Evolutionary conservation across 1,140 invertebrate species (phyloP), one percentile per base, ranked within the genome.

Genomic region (Aphaenogaster rudis): DNA sequence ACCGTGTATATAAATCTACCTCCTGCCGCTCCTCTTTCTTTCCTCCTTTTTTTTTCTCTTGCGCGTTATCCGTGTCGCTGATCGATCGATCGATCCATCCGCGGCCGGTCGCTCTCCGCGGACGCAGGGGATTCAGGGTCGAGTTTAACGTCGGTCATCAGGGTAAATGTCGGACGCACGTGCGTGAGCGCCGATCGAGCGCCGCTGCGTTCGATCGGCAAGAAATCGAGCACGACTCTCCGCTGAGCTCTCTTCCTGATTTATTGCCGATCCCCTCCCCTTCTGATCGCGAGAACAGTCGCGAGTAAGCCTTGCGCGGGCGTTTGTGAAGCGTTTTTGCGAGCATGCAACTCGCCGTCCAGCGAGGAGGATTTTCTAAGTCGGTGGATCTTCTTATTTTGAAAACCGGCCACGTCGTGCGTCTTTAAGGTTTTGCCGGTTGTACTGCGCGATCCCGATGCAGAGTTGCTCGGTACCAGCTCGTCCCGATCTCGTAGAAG

Each of bases 111-210:
- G 54, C 21, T 50, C 82, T 13, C 63, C 48, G n/a, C 48, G 39
- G 15, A 13, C 33, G 17, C 50, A 33, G 21, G 77, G 45, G n/a
- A 66, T 64, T 48, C 59, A 42, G 63, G 74, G 61, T 86, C 82
- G 50, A 15, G 82, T 79, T 79, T 64, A 78, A 78, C 82, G 50
- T 54, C 59, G 63, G 54, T 88, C 86, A 50, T 61, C 85, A 77
- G 64, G 71, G 50, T 76, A 86, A 91, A 91, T 90, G 71, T 90
- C 86, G 88, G 69, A 90, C 88, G 79, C 86, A 85, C 80, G 67
- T 87, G 88, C 86, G 84, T 71, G 45, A 48, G 39, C 50, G 50
- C 33, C 39, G 72, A 52, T 39, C 64, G 39, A 72, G 13, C 59
- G 79, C 61, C 28, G 64, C 33, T 71, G 42, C 66, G 39, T 36